Percentiles rank a stretch among this genome's conserved stretches.
These are phyloP conservation scores for Hycleus phaleratus DNA, from an alignment of 1,140 invertebrate species.

Conservation along the genomic window DNA sequence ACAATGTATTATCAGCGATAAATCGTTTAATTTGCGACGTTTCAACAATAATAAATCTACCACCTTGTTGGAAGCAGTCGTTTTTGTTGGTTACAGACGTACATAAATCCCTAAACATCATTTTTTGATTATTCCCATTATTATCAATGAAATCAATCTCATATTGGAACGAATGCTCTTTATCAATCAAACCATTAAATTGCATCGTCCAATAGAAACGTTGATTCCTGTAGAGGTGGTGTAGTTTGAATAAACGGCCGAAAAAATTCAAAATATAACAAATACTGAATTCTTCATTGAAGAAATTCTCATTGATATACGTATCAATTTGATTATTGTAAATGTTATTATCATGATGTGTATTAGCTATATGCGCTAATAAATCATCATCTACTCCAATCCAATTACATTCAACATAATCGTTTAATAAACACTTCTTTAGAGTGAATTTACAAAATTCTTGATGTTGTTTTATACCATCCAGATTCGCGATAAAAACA, in stretches of 20 bases:
- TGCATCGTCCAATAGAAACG: slow-evolving; percentile 18
- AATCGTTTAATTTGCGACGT: slow-evolving; percentile 9
- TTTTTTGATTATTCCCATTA: slow-evolving; percentile 3
- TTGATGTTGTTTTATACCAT: not conserved
- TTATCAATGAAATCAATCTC: slow-evolving; percentile 18
- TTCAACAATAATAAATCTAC: not conserved
- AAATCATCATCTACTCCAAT: not conserved
- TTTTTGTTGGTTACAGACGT: slow-evolving; percentile 1
- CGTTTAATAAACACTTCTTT: not conserved
- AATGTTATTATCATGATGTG: slow-evolving; percentile 19
- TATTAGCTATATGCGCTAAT: slow-evolving; percentile 9
- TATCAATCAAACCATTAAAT: slow-evolving; percentile 12
- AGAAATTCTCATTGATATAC: slow-evolving; percentile 2
- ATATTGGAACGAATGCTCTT: slow-evolving; percentile 8
- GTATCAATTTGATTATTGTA: slow-evolving; percentile 16
- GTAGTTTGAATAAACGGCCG: slow-evolving; percentile 17
- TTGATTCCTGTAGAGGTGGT: not conserved
- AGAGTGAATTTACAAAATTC: not conserved
- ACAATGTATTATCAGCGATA: slow-evolving; percentile 2
- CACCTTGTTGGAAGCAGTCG: slow-evolving; percentile 2
- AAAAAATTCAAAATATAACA: slow-evolving; percentile 15
- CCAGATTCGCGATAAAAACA: not conserved
- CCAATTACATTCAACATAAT: slow-evolving; percentile 1
- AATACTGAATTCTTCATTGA: not conserved
- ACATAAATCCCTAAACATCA: slow-evolving; percentile 6